Evolutionary conservation across 2,113 vertebrate species (phyloP).

Genomic region (Plecotus auritus): DNA sequence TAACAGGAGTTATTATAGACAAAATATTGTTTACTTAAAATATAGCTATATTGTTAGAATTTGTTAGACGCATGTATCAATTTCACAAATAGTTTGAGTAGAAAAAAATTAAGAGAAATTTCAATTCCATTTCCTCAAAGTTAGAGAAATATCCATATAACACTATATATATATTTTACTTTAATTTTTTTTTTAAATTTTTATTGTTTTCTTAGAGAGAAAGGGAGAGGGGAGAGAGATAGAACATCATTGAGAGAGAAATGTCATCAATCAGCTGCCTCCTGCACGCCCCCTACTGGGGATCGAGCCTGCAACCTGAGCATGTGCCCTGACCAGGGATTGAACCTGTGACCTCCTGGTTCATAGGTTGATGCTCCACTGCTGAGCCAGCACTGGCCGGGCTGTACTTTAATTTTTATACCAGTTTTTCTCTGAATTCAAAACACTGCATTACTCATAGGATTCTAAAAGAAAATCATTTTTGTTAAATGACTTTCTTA

Average conservation of each 20-base stretch:
- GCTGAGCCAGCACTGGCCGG: too few relatives aligned
- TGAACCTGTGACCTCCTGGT: too few relatives aligned
- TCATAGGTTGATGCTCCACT: too few relatives aligned
- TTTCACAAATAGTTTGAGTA: background rate
- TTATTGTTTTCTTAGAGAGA: too few relatives aligned
- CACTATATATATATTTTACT: background rate
- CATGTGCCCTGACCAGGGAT: too few relatives aligned
- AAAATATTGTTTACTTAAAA: slow-evolving; percentile 4
- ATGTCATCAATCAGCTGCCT: too few relatives aligned
- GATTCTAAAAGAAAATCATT: slow-evolving; percentile 11
- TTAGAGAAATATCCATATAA: background rate
- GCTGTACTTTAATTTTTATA: slow-evolving; percentile 37
- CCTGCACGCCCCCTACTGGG: too few relatives aligned
- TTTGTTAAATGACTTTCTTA: slow-evolving; percentile 1
- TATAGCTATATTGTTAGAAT: background rate
- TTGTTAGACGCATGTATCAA: slow-evolving; percentile 8
- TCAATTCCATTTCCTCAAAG: background rate
- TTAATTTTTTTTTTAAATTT: too few relatives aligned
- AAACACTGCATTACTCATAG: background rate
- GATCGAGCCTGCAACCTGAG: too few relatives aligned
- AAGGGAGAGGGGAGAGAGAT: too few relatives aligned
- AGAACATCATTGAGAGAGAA: too few relatives aligned
- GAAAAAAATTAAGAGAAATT: background rate
- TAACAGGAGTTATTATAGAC: background rate
- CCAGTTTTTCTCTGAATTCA: slow-evolving; percentile 7